Base-by-base conservation (phyloP, 2,797 vertebrate species). In the Neoniphon sammara region DNA sequence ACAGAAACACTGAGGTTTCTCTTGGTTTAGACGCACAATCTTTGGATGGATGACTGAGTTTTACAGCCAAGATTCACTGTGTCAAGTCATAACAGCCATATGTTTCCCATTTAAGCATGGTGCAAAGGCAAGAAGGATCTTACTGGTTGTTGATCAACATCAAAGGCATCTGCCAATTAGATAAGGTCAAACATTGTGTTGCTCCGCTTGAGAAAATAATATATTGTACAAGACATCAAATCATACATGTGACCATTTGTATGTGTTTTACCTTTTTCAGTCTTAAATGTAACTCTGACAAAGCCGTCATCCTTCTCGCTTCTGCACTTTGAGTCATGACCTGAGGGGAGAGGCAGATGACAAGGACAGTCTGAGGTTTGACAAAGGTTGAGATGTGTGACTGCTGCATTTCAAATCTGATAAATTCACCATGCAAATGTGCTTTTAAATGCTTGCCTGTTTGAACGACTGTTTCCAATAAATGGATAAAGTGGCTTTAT, bases 221-320 rank as follows among this genome's bases (percentile, higher is more conserved):
- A 20, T 8, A 5, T 55, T 30, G 6, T 12, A 25, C 52, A 23
- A 44, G 2, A 50, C 61, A 1, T 36, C n/a, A 36, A 30, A 47
- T 25, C 20, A 25, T 20, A 14, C 20, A 12, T 21, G 17, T 63
- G 15, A 14, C 17, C 30, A 23, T 20, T 31, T 34, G n/a, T 52
- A 8, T 8, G 1, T 67, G 36, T 36, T 49, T n/a, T 88, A 98
- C 98, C 97, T 96, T 95, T 97, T 78, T 97, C 96, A 2, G 93
- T 95, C 93, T 96, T 98, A 78, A 99, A 96, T 52, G 95, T 97
- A 83, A 98, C 96, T 59, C 96, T 94, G 70, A 99, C 96, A 75
- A 98, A 98, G 42, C 96, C 97, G 21, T 98, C 97, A 0, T 99
- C 97, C 66, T 91, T 87, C 61, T 95, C 94, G 34, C 81, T 93